These are phyloP conservation scores for Lottia gigantea DNA, from an alignment of 2,888 invertebrate species.

Conservation along the genomic window DNA sequence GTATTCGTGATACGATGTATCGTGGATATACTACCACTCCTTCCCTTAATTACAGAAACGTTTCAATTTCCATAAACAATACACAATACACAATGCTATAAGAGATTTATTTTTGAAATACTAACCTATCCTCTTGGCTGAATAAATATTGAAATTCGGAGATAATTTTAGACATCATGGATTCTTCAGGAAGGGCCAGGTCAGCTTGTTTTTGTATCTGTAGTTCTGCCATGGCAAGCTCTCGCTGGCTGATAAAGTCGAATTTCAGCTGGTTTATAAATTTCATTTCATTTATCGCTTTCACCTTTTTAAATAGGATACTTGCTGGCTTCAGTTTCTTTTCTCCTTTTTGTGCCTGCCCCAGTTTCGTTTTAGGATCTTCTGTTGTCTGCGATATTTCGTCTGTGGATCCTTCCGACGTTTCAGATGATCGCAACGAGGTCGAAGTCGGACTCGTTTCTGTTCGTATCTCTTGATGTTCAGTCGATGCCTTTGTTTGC, in stretches of 20 bases:
- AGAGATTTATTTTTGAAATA: too few relatives aligned
- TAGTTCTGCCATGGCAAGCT: neutral
- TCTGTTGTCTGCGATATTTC: too few relatives aligned
- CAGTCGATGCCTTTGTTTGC: neutral
- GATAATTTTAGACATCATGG: constrained; percentile 8
- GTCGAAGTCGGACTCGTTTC: neutral
- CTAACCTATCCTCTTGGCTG: constrained; percentile 19
- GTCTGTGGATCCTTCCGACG: too few relatives aligned
- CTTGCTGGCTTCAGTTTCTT: neutral
- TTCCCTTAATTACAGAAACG: too few relatives aligned
- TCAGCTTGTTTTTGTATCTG: neutral
- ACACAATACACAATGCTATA: too few relatives aligned
- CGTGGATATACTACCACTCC: too few relatives aligned
- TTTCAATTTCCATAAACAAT: too few relatives aligned
- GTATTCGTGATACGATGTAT: too few relatives aligned
- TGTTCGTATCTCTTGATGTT: neutral
- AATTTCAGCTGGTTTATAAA: constrained; percentile 8
- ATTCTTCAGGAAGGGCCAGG: constrained; percentile 9
- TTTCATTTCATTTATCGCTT: neutral
- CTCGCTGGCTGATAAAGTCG: neutral
- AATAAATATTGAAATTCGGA: constrained; percentile 15
- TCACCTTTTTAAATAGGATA: neutral
- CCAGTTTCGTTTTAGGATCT: too few relatives aligned
- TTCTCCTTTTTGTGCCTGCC: too few relatives aligned
- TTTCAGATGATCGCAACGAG: neutral